These are phyloP conservation scores for Hypomecis atomaria DNA, from an alignment of 2,888 invertebrate genomes.

Conservation along the genomic window DNA sequence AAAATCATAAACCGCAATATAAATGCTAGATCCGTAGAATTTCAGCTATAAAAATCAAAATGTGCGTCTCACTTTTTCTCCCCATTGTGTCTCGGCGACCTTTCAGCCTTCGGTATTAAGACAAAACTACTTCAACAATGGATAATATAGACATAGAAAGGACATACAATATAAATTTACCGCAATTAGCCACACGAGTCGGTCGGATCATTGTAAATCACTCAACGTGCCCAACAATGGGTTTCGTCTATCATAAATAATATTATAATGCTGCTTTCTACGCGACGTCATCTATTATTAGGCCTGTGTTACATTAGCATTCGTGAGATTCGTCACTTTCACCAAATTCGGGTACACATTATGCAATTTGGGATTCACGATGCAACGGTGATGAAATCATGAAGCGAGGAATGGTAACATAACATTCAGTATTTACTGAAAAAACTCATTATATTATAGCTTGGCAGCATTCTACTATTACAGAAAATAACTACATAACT, in stretches of 20 bases:
- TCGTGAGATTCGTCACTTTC: constrained; percentile 78
- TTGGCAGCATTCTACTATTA: too few relatives aligned
- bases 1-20: too few relatives aligned
- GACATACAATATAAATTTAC: constrained; percentile 36
- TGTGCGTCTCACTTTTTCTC: neutral
- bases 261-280: constrained; percentile 74
- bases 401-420: neutral
- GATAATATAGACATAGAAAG: constrained; percentile 17
- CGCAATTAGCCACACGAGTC: constrained; percentile 38
- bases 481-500: too few relatives aligned
- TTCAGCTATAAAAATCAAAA: neutral
- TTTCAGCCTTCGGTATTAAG: neutral
- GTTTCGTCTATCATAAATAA: constrained; percentile 69
- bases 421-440: neutral
- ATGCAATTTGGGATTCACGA: constrained; percentile 65
- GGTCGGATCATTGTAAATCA: constrained; percentile 65
- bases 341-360: constrained; percentile 72
- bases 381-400: constrained; percentile 26
- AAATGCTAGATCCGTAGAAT: neutral
- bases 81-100: constrained; percentile 1
- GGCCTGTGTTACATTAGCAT: constrained; percentile 64
- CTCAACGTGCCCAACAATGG: constrained; percentile 67
- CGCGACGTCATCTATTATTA: constrained; percentile 72
- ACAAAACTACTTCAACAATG: constrained; percentile 18
- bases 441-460: too few relatives aligned